Percentiles rank a stretch among this genome's conserved stretches.
Conservation (phyloP, 1,140 invertebrate species). For the Leptonema lineaticorne region DNA sequence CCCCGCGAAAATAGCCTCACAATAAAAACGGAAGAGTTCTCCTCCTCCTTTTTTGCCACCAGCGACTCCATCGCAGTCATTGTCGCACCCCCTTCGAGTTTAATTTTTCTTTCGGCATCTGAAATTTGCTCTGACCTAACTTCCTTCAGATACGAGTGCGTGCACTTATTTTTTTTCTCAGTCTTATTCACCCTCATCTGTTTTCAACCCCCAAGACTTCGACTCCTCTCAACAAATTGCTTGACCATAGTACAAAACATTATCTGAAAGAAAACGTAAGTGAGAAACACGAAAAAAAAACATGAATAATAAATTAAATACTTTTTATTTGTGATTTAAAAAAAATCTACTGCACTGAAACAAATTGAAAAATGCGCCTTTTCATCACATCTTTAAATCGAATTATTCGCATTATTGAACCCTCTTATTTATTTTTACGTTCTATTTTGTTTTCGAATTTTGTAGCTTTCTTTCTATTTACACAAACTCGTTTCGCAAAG, state of each 20-base stretch:
- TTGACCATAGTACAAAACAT: neutral
- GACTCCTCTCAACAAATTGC: constrained; percentile 1
- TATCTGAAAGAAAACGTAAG: no score
- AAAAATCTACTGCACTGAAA: no score
- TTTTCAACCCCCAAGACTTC: no score
- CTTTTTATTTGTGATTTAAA: no score
- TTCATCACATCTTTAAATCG: constrained; percentile 1
- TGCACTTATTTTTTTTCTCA: no score
- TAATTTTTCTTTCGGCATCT: constrained; percentile 1
- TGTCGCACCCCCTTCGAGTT: neutral
- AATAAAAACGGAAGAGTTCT: constrained; percentile 10
- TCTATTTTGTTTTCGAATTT: no score
- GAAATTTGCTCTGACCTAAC: neutral
- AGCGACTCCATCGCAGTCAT: neutral
- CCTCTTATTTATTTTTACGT: constrained; percentile 11
- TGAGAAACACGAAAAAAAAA: no score
- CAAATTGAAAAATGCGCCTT: constrained; percentile 9
- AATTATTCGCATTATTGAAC: constrained; percentile 5
- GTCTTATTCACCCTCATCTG: no score
- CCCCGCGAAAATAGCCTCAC: constrained; percentile 7
- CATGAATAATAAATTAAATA: no score
- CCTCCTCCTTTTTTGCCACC: neutral
- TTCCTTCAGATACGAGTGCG: neutral
- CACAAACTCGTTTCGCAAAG: no score
- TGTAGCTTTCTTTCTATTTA: no score